Base-by-base conservation (phyloP, 1,140 invertebrate species). In the Brachystomella parvula region DNA sequence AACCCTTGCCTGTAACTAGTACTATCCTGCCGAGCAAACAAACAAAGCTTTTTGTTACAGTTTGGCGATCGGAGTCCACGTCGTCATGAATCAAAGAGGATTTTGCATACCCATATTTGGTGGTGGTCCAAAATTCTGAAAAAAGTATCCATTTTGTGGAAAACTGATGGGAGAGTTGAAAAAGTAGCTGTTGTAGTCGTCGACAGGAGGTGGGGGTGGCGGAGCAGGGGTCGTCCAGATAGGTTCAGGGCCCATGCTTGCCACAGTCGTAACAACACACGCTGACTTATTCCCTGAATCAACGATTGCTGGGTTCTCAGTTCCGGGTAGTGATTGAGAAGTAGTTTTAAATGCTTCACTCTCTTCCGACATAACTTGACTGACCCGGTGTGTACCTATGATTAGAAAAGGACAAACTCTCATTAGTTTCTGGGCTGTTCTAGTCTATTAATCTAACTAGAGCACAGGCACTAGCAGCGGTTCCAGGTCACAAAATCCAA, bases 101-200 rank as follows among this genome's bases (percentile, higher is more conserved):
- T n/a, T n/a, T n/a, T n/a, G n/a, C 71, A 70, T 65, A 73, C 71
- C 67, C 71, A 73, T 70, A 61, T 73, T 73, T 24, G 71, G 71
- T n/a, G 71, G 71, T 26, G 71, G 71, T 47, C 64, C 71, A 64
- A 68, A 73, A 59, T 73, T 73, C 57, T 73, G 71, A 47, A 68
- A 73, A 58, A 58, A 73, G 64, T 70, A 70, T 32, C 68, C 71
- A 73, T 73, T 73, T 66, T 73, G 71, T 35, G 65, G 68, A 49
- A 69, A 73, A 67, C 67, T 63, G 53, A 73, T 56, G 2, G 68
- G 61, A 19, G 71, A 71, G 35, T 73, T 73, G 53, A 70, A 73
- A 61, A 64, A 70, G 63, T 73, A 73, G 31, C 67, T 70, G 56
- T 69, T 70, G 53, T 73, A 69, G 47, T 73, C 71, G 24, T 69